Evolutionary conservation across 2,888 invertebrate species (phyloP), one percentile per base, ranked within the genome.

Genomic region (Labia minor): DNA sequence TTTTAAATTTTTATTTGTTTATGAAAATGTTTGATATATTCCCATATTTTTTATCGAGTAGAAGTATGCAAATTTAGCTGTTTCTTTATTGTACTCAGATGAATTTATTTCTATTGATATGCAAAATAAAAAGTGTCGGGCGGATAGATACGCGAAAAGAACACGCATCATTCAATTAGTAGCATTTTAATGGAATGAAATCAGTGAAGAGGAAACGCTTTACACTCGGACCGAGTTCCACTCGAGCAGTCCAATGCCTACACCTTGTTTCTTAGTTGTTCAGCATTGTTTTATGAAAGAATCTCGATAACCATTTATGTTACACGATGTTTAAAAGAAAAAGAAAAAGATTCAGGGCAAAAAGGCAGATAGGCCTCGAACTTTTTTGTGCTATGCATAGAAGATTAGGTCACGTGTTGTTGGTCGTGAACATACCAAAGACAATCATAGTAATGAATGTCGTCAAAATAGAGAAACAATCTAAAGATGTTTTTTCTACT

Each of bases 241-340:
- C 26, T 26, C 26, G 4, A 26, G 26, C 26, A 26, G 26, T 8
- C 26, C 26, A 26, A 8, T 26, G 8, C 26, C 26, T 26, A 3
- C 26, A 26, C 4, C 26, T 26, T 26, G 26, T 26, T 26, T 26
- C 26, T 26, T 8, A 2, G 4, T 49, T 49, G 49, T 49, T 3
- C n/a, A 3, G 49, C 49, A 49, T 49, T 49, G 49, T 49, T 49
- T 16, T 10, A 14, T 16, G 49, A 49, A 49, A 14, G 49, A 49
- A 49, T 49, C 49, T 49, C 49, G 49, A 49, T 49, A 49, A 49
- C 49, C 49, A 49, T 49, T 49, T 49, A 49, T 49, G 49, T 16
- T 49, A 49, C 49, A 49, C 16, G 49, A 49, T 49, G 49, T 49
- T 14, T 4, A 49, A 49, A 49, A 49, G 16, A 49, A 26, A 26